phyloP scores from a whole-genome alignment of 2,888 invertebrate genomes.

The Apotomis turbidana region DNA sequence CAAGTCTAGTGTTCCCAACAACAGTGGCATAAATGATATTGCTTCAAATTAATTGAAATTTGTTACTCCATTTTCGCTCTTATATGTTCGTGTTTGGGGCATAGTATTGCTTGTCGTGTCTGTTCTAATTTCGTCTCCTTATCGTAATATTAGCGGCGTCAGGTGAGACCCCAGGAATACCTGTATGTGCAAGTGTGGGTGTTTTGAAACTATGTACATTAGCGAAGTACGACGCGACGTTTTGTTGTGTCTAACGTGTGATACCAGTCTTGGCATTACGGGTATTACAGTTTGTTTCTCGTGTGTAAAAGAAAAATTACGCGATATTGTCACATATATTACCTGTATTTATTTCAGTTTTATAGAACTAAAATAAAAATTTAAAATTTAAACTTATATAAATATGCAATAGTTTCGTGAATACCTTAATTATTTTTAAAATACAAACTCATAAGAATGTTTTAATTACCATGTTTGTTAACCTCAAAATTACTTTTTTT shows the following conservation, averaged over 20 bases:
- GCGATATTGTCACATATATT: too few species aligned
- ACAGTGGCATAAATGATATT: slow-evolving; percentile 58
- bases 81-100: slow-evolving; percentile 45
- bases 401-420: too few species aligned
- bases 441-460: too few species aligned
- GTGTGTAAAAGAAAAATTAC: too few species aligned
- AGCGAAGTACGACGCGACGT: slow-evolving; percentile 29
- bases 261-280: slow-evolving; percentile 14
- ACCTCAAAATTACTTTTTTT: not conserved
- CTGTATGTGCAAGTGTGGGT: slow-evolving; percentile 23
- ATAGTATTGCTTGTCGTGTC: slow-evolving; percentile 45
- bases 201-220: slow-evolving; percentile 42
- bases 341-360: too few species aligned
- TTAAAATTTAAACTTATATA: too few species aligned
- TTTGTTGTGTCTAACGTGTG: slow-evolving; percentile 27
- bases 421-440: too few species aligned
- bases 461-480: too few species aligned
- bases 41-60: slow-evolving; percentile 56
- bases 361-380: too few species aligned
- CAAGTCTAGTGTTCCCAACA: slow-evolving; percentile 53
- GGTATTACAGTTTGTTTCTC: not conserved
- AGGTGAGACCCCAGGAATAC: slow-evolving; percentile 38
- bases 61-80: slow-evolving; percentile 46
- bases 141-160: slow-evolving; percentile 41
- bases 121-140: slow-evolving; percentile 40